These are phyloP conservation scores for Luffia ferchaultella DNA, from an alignment of 2,888 invertebrate species.

Conservation along the genomic window DNA sequence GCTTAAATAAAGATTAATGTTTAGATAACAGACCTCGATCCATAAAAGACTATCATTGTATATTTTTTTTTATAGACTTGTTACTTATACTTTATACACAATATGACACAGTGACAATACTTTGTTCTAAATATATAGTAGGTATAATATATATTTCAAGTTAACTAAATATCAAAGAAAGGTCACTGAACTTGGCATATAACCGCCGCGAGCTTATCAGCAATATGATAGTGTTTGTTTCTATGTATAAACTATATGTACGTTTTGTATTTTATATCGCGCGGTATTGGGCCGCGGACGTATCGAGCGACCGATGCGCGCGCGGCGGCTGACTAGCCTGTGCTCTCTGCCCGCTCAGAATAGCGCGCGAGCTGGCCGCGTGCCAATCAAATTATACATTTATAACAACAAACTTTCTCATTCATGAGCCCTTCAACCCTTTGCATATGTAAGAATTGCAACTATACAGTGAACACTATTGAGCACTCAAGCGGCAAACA, in stretches of 20 bases:
- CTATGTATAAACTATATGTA: not conserved
- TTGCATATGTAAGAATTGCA: too few species aligned
- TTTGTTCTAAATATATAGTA: too few species aligned
- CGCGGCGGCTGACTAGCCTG: conserved; percentile 47
- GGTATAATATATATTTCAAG: too few species aligned
- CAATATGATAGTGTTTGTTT: not conserved
- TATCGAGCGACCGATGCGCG: conserved; percentile 17
- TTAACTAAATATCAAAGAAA: not conserved
- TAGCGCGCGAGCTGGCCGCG: conserved; percentile 37
- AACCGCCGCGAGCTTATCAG: not conserved
- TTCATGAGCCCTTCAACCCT: conserved; percentile 35
- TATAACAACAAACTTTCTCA: conserved; percentile 31
- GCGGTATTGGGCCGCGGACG: too few species aligned
- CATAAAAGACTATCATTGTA: too few species aligned
- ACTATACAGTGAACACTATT: too few species aligned
- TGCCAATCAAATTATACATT: conserved; percentile 36
- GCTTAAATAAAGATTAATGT: too few species aligned
- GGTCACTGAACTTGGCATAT: not conserved
- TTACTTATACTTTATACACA: too few species aligned
- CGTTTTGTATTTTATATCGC: too few species aligned
- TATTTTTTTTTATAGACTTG: too few species aligned
- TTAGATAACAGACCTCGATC: too few species aligned
- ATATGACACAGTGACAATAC: too few species aligned
- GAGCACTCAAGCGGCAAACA: not conserved
- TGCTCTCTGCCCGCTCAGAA: conserved; percentile 52